Base-by-base conservation (phyloP, 2,888 invertebrate genomes). In the Barypeithes pellucidus region DNA sequence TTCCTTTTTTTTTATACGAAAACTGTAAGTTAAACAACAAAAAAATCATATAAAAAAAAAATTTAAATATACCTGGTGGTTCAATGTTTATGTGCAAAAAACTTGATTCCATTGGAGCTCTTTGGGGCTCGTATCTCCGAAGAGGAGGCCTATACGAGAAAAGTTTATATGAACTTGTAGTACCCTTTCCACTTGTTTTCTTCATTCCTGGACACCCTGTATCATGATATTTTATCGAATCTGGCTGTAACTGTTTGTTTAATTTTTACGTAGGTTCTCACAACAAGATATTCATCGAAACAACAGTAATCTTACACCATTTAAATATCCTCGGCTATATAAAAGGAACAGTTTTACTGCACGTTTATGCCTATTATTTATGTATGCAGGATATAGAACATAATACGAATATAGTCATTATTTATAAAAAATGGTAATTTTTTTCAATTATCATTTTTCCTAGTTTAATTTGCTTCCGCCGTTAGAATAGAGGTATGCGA, bases 371-470 rank as follows among this genome's bases (percentile, higher is more conserved):
- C 22, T 1, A n/a, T 20, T 47, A 20, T 47, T 20, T 50, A 24
- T 24, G 12, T 24, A n/a, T 3, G 18, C 45, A 18, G 18, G 18
- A 45, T 45, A 14, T 45, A 14, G 14, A 20, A 47, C 8, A 47
- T 20, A 47, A 16, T 47, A 18, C 16, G 7, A 50, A 24, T 50
- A 50, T 22, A 20, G n/a, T 50, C 22, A 50, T 24, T 50, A 50
- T 50, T 12, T 50, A 24, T 24, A 50, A 50, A 50, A 24, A 50
- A 50, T 50, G 50, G 22, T 50, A 24, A 50, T 50, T 50, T 50
- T 20, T 50, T 50, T 22, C 50, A 20, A 24, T 50, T 50, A 22
- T 24, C n/a, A 24, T 50, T n/a, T 22, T 50, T 50, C 24, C n/a
- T 50, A 11, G 22, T 22, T 50, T 50, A 50, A 50, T 24, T 1